Base-by-base conservation (phyloP, 2,797 vertebrate genomes). In the Meriones psammophilus region DNA sequence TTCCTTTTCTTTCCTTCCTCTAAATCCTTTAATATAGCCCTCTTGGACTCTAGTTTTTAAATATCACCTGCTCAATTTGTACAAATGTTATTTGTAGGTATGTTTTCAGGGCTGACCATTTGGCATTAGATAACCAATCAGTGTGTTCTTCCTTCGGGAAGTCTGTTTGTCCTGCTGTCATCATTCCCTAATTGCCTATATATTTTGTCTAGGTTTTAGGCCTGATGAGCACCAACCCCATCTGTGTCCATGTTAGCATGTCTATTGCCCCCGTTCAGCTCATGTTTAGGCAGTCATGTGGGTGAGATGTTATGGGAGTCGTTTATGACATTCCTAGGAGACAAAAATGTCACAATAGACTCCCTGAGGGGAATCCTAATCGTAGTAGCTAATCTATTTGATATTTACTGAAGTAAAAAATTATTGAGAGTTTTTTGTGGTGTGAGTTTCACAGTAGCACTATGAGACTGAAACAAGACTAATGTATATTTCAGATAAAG, bases 321-420 rank as follows among this genome's bases (percentile, higher is more conserved):
- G 4, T 46, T 84, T 84, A 39, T 46, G 60, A 66, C 26, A 84
- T 84, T 33, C 81, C 60, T 84, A 46, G 81, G 60, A 84, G 81
- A 46, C 81, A 66, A 42, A 66, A 66, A 46, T 20, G 15, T 84
- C 39, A 5, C 28, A 85, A 18, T 30, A 4, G 30, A 50, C 17
- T 85, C 30, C 64, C 30, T n/a, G 30, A 62, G 68, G 64, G 64
- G 76, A 64, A 56, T 50, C 30, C 28, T 64, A 76, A 22, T 88
- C 30, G 1, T 30, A 50, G 50, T 24, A 46, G 22, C 39, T 64
- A 26, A 33, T 56, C 62, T 77, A 68, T 14, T 71, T 56, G 58
- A 5, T 28, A 62, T 33, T 89, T 54, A 3, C 78, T 80, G 39
- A 28, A 3, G 74, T 58, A n/a, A 14, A 74, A 39, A 39, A 24